Base-by-base conservation (phyloP, 2,797 vertebrate genomes). In the Ceryle rudis region DNA sequence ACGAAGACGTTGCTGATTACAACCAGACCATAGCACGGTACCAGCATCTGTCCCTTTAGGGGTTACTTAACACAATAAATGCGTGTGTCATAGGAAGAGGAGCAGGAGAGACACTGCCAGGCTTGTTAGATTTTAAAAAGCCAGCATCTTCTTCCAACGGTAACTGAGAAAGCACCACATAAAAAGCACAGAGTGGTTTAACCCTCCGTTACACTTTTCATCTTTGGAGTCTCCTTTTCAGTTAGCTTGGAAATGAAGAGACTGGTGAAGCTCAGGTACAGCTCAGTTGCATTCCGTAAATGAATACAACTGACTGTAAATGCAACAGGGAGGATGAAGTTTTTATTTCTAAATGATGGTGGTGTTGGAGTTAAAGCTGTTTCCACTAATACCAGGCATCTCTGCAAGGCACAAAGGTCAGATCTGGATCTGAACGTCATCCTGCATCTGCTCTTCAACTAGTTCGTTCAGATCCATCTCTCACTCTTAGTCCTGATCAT, bases 71-170 rank as follows among this genome's bases (percentile, higher is more conserved):
- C 61, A 37, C 11, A 16, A 10, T 10, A 58, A 66, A 33, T 47
- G 35, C 5, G 5, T 5, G 14, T 51, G 42, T 25, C 80, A 80
- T 5, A 83, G 79, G 35, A 90, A 89, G 41, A 84, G 61, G 52
- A 94, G 70, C 29, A 1, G 31, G 71, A 94, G 78, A 92, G 88
- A 93, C 83, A 65, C n/a, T 71, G 96, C 90, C 92, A 97, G 88
- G 91, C 64, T 85, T 49, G 55, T 71, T 4, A 42, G 86, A 12
- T 42, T 90, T 94, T 67, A 67, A 92, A 93, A 80, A 95, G 86
- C 81, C 74, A 89, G 71, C 33, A n/a, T 77, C 70, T 96, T 64
- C 87, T 88, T 94, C 85, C 91, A 95, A 44, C 3, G 14, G 67
- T 72, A 93, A 95, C 81, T 90, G 92, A 97, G 93, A 66, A 95